A percentile compares a stretch with the other conserved stretches of the same genome.
Evolutionary conservation across 1,140 invertebrate genomes (phyloP).

Genomic region (Cryptotermes secundus): DNA sequence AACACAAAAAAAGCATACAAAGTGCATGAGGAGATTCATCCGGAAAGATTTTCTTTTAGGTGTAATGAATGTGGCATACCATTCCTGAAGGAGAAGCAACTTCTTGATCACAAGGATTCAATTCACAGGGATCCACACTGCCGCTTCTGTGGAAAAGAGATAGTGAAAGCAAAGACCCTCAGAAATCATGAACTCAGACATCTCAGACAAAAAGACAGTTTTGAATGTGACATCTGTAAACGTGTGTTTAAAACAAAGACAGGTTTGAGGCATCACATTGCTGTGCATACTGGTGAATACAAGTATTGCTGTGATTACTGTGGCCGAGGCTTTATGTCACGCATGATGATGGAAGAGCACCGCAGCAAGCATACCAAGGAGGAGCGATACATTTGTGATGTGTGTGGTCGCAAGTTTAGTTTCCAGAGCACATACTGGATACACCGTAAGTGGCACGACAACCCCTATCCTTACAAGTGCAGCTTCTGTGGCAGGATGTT

Average conservation of each 20-base stretch:
- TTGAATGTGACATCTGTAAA: constrained; percentile 37
- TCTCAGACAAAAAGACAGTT: constrained; percentile 24
- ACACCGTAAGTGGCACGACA: constrained; percentile 41
- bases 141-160: constrained; percentile 36
- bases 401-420: constrained; percentile 39
- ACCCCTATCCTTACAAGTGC: constrained; percentile 42
- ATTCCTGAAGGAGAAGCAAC: constrained; percentile 33
- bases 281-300: constrained; percentile 39
- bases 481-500: constrained; percentile 39
- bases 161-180: constrained; percentile 32
- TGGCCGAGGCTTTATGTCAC: constrained; percentile 38
- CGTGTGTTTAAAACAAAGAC: constrained; percentile 38
- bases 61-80: constrained; percentile 31
- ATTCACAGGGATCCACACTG: constrained; percentile 34
- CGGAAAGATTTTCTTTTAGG: constrained; percentile 22
- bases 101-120: constrained; percentile 33
- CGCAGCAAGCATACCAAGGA: constrained; percentile 39
- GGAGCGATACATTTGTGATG: constrained; percentile 39
- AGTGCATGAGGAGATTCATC: constrained; percentile 34
- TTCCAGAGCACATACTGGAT: constrained; percentile 40
- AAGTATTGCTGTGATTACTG: constrained; percentile 40
- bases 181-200: constrained; percentile 35
- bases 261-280: constrained; percentile 37
- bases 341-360: constrained; percentile 39
- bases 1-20: constrained; percentile 32